These are phyloP conservation scores for Latrodectus geometricus DNA, from an alignment of 1,140 invertebrate species.

Conservation along the genomic window DNA sequence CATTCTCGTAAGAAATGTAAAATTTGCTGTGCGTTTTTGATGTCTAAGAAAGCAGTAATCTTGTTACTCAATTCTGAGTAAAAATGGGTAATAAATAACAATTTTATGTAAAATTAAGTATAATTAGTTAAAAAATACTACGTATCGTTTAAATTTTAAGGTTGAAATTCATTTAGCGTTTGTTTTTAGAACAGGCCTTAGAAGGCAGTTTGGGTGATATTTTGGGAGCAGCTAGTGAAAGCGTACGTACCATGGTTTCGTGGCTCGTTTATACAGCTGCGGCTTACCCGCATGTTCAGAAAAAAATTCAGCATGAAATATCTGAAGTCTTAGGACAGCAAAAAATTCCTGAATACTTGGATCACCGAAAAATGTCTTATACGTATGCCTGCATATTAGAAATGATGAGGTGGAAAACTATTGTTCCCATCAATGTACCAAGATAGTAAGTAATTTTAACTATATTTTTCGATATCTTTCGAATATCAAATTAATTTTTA, in stretches of 20 bases:
- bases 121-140: too few species aligned
- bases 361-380: slow-evolving; percentile 38
- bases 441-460: slow-evolving; percentile 10
- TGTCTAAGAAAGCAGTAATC: too few species aligned
- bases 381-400: slow-evolving; percentile 29
- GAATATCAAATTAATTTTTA: too few species aligned
- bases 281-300: slow-evolving; percentile 68
- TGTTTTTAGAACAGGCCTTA: slow-evolving; percentile 35
- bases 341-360: slow-evolving; percentile 59
- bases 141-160: too few species aligned
- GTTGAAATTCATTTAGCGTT: too few species aligned
- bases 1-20: too few species aligned
- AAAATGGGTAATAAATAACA: too few species aligned
- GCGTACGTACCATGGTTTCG: slow-evolving; percentile 66
- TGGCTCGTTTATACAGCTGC: slow-evolving; percentile 67
- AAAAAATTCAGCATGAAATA: slow-evolving; percentile 73
- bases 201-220: slow-evolving; percentile 61
- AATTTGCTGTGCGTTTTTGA: too few species aligned
- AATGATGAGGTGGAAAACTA: slow-evolving; percentile 31
- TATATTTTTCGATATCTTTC: background rate
- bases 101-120: too few species aligned
- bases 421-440: slow-evolving; percentile 28
- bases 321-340: slow-evolving; percentile 70
- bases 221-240: slow-evolving; percentile 67
- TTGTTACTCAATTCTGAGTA: too few species aligned